Percentiles rank a stretch among this genome's conserved stretches.
phyloP scores from a whole-genome alignment of 92 coral and sea anemone species.

The Galaxea fascicularis region DNA sequence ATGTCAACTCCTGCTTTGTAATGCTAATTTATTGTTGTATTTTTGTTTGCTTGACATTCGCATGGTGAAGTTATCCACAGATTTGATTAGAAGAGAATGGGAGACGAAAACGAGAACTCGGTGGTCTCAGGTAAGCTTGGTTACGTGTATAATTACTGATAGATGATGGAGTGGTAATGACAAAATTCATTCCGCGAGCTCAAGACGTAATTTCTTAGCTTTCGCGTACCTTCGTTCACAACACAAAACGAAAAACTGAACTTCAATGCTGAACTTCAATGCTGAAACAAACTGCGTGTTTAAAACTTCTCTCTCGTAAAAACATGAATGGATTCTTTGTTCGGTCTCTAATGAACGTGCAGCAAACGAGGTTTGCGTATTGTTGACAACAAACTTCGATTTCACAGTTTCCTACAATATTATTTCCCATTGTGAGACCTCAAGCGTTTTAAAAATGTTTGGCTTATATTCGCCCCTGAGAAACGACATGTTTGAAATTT shows the following conservation, averaged over 20 bases:
- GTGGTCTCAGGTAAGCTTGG: constrained; percentile 34
- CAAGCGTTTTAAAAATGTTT: not conserved
- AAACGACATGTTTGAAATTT: not conserved
- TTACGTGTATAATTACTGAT: no score
- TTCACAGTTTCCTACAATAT: not conserved
- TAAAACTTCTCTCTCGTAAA: not conserved
- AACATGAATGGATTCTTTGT: not conserved
- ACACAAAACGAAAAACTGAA: not conserved
- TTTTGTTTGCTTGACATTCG: constrained; percentile 15
- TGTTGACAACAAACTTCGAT: not conserved
- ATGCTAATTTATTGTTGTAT: constrained; percentile 7
- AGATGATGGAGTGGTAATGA: not conserved
- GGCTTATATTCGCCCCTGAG: constrained; percentile 3
- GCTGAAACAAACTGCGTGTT: not conserved
- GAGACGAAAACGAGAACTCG: constrained; percentile 52
- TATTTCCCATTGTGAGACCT: not conserved
- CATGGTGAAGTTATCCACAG: not conserved
- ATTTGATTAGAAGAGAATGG: constrained; percentile 17
- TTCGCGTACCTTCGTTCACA: not conserved
- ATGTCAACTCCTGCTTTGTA: not conserved
- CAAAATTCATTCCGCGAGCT: no score
- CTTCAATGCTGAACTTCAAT: not conserved
- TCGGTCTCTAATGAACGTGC: no score
- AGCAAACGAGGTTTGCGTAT: not conserved
- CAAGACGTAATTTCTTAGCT: not conserved